These are phyloP conservation scores for Aviceda subcristata DNA, from an alignment of 2,113 vertebrate genomes.

Conservation along the genomic window DNA sequence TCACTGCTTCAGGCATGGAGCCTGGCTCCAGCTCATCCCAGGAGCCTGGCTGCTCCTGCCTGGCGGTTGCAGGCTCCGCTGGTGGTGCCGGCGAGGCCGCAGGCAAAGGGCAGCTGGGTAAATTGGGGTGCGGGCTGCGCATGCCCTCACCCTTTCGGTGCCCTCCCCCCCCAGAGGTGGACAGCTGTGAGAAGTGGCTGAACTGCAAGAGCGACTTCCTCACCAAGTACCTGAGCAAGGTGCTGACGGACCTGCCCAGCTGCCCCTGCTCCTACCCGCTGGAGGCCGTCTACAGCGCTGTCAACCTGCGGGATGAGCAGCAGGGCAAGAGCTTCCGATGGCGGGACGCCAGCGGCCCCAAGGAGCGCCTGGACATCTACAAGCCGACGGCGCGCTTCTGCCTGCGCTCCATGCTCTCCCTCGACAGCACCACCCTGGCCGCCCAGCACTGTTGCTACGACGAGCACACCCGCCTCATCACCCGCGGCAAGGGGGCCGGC, in stretches of 20 bases:
- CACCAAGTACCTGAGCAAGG: slow-evolving; percentile 84
- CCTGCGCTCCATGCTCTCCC: slow-evolving; percentile 84
- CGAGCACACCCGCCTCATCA: slow-evolving; percentile 82
- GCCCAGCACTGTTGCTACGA: slow-evolving; percentile 93
- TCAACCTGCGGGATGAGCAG: slow-evolving; percentile 80
- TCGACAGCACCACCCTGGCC: slow-evolving; percentile 81
- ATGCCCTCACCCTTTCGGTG: background rate
- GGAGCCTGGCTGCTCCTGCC: background rate
- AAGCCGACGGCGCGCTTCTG: slow-evolving; percentile 86
- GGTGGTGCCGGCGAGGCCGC: background rate
- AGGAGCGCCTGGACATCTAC: slow-evolving; percentile 89
- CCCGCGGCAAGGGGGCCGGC: slow-evolving; percentile 86
- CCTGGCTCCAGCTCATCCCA: background rate
- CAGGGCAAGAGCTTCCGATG: slow-evolving; percentile 80
- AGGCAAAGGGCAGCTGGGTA: background rate
- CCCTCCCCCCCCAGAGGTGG: slow-evolving; percentile 74
- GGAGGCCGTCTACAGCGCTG: slow-evolving; percentile 75
- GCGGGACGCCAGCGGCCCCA: slow-evolving; percentile 85
- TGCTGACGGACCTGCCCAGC: slow-evolving; percentile 84
- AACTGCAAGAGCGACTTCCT: slow-evolving; percentile 93
- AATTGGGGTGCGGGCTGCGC: background rate
- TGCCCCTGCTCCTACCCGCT: slow-evolving; percentile 88
- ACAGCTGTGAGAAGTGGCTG: slow-evolving; percentile 95
- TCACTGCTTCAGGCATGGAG: background rate
- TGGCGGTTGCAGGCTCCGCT: fast-evolving